A percentile compares a stretch with the other conserved stretches of the same genome.
These are phyloP conservation scores for Trichogramma pretiosum DNA, from an alignment of 1,140 invertebrate species.

Conservation along the genomic window DNA sequence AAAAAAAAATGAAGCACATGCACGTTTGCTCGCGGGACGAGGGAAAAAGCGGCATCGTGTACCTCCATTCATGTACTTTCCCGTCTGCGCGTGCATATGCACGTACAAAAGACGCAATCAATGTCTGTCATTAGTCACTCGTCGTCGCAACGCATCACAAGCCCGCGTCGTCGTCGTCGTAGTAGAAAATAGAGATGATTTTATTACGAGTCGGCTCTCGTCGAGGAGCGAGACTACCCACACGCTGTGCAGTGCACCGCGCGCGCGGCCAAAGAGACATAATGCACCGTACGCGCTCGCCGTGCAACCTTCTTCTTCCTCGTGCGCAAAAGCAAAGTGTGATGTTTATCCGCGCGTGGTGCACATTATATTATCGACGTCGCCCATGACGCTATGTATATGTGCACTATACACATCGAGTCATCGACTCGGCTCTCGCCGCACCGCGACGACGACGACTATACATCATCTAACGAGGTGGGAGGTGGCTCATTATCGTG, in stretches of 20 bases:
- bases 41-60: no score
- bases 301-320: no score
- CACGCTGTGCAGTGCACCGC: no score
- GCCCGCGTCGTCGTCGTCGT: neutral
- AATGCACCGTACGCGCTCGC: no score
- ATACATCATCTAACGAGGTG: constrained; percentile 5
- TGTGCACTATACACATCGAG: neutral
- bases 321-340: no score
- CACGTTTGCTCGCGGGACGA: no score
- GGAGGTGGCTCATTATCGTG: constrained; percentile 13
- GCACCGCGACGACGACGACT: neutral
- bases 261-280: no score
- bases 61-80: neutral
- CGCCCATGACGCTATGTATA: neutral
- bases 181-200: neutral
- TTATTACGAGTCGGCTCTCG: neutral
- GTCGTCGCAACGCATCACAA: neutral
- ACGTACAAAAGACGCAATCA: constrained; percentile 10
- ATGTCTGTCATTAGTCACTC: constrained; percentile 13
- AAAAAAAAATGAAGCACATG: no score
- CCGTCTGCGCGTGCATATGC: neutral
- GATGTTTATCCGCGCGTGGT: no score
- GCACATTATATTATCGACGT: no score
- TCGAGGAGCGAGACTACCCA: constrained; percentile 2
- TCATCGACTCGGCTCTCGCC: constrained; percentile 7